Base-by-base conservation (phyloP, 2,797 vertebrate species). In the Artibeus lituratus region DNA sequence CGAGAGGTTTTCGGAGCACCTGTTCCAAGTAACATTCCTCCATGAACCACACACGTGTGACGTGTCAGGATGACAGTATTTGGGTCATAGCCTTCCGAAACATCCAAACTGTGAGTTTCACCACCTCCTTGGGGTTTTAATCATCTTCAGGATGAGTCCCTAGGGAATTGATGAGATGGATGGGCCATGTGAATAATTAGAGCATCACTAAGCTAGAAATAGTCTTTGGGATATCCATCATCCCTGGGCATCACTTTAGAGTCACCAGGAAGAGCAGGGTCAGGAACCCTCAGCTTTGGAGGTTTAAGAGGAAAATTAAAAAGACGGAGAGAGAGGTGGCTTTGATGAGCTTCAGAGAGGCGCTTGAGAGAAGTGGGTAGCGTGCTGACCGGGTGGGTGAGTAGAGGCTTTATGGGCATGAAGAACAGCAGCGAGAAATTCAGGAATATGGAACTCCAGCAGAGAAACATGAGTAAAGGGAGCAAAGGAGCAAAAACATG, bases 271-370 rank as follows among this genome's bases (percentile, higher is more conserved):
- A 82, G 80, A 65, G 35, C 21, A 47, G 78, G 87, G 59, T 91
- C 53, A 70, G 81, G 72, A 29, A 83, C 77, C n/a, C 73, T 72
- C 65, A 55, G 57, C 35, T 91, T 89, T 78, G 26, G 87, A 95
- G 55, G 67, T 91, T 81, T 83, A 95, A 93, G 37, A n/a, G 74
- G 70, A 93, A 73, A 81, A 62, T 91, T 67, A n/a, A 95, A 96
- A 92, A 32, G 55, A 14, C 7, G 32, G n/a, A 5, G 37, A 76
- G 62, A 94, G 77, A 88, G 51, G 32, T 22, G 26, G 37, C 86
- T 96, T 96, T 95, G 86, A 97, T 67, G 84, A 74, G 76, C 87
- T 95, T 97, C 88, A 96, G 81, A 96, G 91, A 67, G 37, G 21
- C 37, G 42, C 70, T 87, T 77, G 86, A 95, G 89, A 94, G 93